Evolutionary conservation across 2,888 invertebrate species (phyloP).

Genomic region (Ennomos erosarius): DNA sequence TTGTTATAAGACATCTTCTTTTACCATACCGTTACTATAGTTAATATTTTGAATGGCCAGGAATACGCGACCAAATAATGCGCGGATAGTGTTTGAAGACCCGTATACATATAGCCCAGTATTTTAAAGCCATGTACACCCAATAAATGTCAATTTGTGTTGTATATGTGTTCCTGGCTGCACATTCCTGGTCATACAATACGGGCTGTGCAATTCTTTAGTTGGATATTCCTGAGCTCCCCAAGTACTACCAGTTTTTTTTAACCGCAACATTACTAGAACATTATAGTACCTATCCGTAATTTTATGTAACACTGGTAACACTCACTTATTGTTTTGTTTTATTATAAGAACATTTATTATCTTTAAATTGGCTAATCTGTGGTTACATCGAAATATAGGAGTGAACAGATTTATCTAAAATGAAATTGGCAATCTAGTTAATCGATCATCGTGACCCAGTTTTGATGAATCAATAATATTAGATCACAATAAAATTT

Average conservation of each 20-base stretch:
- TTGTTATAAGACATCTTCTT: too few species aligned
- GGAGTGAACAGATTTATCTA: constrained; percentile 6
- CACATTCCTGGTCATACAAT: too few species aligned
- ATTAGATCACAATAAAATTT: too few species aligned
- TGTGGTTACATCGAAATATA: constrained; percentile 9
- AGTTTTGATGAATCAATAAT: constrained; percentile 10
- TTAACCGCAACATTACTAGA: constrained; percentile 12
- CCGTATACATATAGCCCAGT: too few species aligned
- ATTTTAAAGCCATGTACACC: too few species aligned
- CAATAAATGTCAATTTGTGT: too few species aligned
- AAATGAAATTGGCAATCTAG: constrained; percentile 18
- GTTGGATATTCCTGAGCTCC: background rate
- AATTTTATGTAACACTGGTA: constrained; percentile 22
- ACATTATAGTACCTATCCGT: constrained; percentile 16
- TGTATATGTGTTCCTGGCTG: too few species aligned
- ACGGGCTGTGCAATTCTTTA: too few species aligned
- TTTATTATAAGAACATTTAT: constrained; percentile 5
- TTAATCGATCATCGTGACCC: constrained; percentile 22
- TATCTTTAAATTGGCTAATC: constrained; percentile 10
- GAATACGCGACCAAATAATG: too few species aligned
- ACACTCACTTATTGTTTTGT: constrained; percentile 6
- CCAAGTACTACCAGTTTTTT: constrained; percentile 1
- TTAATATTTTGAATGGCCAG: too few species aligned
- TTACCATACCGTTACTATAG: too few species aligned
- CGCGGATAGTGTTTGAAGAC: too few species aligned